phyloP scores from a whole-genome alignment of 2,888 invertebrate species.

The Dicranocentrus wangi region DNA sequence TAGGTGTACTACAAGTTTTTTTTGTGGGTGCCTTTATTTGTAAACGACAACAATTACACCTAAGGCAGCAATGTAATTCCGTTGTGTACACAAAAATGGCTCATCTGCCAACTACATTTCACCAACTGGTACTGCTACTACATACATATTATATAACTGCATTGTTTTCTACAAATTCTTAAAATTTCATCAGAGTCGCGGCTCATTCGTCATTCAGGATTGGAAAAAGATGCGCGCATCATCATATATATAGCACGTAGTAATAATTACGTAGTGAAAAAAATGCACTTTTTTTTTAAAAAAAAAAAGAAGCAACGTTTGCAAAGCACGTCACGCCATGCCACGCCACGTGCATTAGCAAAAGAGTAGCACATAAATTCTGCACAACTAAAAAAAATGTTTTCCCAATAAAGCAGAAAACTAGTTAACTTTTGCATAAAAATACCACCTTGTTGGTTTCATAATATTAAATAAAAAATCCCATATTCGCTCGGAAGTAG shows the following conservation, averaged over 20 bases:
- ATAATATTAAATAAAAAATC: not conserved
- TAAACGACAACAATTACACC: too few species aligned
- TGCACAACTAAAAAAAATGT: not conserved
- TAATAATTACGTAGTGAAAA: not conserved
- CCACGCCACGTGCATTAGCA: not conserved
- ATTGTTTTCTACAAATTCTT: not conserved
- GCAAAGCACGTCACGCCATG: not conserved
- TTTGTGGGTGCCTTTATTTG: too few species aligned
- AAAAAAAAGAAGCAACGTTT: not conserved
- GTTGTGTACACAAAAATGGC: too few species aligned
- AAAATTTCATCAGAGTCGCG: not conserved
- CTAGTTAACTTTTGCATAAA: not conserved
- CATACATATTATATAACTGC: too few species aligned
- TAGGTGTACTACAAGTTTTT: too few species aligned
- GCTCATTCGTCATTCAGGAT: not conserved
- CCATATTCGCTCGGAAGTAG: not conserved
- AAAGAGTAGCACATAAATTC: not conserved
- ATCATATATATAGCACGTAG: not conserved
- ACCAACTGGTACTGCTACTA: not conserved
- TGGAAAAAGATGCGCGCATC: not conserved
- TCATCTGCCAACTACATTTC: too few species aligned
- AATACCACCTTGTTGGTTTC: not conserved
- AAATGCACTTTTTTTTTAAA: not conserved
- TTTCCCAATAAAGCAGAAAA: not conserved
- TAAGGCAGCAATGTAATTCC: too few species aligned